These are phyloP conservation scores for Galerucella calmariensis DNA, from an alignment of 2,888 invertebrate genomes.

Conservation along the genomic window DNA sequence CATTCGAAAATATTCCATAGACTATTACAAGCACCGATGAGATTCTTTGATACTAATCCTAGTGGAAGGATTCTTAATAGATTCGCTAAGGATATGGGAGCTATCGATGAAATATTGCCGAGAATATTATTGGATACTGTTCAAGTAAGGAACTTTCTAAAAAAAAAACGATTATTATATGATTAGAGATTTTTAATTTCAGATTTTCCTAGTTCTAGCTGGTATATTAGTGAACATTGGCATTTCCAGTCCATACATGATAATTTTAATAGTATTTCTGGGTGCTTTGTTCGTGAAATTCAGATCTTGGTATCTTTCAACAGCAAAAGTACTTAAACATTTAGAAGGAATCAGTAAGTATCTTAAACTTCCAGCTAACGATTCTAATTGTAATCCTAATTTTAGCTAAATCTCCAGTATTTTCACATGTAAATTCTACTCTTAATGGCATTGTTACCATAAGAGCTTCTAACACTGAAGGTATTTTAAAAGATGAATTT, in stretches of 20 bases:
- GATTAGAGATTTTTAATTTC: conserved; percentile 50
- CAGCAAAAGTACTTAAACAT: conserved; percentile 78
- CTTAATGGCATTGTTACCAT: conserved; percentile 50
- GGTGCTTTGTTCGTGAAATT: conserved; percentile 73
- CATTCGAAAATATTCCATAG: conserved; percentile 83
- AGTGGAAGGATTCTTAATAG: conserved; percentile 81
- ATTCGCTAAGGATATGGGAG: conserved; percentile 86
- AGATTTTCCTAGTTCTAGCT: conserved; percentile 74
- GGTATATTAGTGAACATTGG: conserved; percentile 79
- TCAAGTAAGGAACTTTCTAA: conserved; percentile 62
- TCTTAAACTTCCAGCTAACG: too few relatives aligned
- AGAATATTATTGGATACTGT: conserved; percentile 72
- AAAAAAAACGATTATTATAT: conserved; percentile 27
- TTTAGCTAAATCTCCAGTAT: conserved; percentile 52
- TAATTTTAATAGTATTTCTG: conserved; percentile 72
- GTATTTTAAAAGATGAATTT: conserved; percentile 46
- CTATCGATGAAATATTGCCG: conserved; percentile 79
- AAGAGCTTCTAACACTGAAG: conserved; percentile 46
- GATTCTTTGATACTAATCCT: conserved; percentile 87
- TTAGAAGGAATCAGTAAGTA: conserved; percentile 67
- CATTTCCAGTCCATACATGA: conserved; percentile 74
- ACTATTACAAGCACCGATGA: conserved; percentile 68
- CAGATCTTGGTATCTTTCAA: conserved; percentile 73
- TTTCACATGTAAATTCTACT: conserved; percentile 49
- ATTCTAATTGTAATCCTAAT: conserved; percentile 7